Conservation (phyloP, 2,113 vertebrate species). For the Gallinago paraguaiae region DNA sequence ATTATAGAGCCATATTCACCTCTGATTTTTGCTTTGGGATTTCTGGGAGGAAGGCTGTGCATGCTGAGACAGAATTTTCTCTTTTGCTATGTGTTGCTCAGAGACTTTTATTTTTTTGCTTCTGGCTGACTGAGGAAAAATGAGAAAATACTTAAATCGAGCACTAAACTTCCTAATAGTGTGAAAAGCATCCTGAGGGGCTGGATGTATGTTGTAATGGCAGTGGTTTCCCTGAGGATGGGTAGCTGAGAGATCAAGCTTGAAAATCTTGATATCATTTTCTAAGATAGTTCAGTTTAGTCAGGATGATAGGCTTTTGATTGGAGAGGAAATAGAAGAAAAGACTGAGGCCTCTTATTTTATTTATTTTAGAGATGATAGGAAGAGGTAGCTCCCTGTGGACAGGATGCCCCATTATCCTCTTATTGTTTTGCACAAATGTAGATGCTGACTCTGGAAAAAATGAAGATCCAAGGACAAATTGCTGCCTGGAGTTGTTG, state of each 20-base stretch:
- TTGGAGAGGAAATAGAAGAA: neutral
- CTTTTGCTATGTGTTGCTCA: neutral
- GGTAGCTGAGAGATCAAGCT: neutral
- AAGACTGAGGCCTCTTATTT: neutral
- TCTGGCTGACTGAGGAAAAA: conserved; percentile 27
- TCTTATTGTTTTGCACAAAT: neutral
- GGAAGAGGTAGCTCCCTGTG: neutral
- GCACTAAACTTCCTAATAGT: neutral
- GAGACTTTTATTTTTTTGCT: neutral
- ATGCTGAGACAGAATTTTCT: neutral
- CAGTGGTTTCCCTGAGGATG: neutral
- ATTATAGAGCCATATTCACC: neutral
- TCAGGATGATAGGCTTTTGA: neutral
- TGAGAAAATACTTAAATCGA: conserved; percentile 18
- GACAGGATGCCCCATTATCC: neutral
- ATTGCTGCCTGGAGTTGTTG: neutral
- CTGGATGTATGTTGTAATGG: neutral
- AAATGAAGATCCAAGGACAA: neutral
- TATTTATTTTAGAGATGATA: neutral
- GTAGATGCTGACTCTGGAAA: neutral
- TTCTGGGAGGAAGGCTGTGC: neutral
- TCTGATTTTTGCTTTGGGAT: neutral
- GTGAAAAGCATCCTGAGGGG: neutral
- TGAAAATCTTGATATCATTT: neutral
- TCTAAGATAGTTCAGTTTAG: neutral